Evolutionary conservation across 2,888 invertebrate genomes (phyloP).

Genomic region (Apantesis nais): DNA sequence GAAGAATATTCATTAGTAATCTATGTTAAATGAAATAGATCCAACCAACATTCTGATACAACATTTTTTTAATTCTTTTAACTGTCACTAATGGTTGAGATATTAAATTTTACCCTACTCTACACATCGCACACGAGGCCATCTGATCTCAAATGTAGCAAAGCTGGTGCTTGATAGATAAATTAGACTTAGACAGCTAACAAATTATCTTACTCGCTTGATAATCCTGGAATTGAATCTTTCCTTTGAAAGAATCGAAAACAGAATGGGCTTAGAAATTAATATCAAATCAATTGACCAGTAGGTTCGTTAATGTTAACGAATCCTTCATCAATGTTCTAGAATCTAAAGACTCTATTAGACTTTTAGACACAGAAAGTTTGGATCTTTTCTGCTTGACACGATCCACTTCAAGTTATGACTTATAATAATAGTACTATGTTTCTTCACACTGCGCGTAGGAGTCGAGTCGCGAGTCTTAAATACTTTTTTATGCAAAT

Average conservation of each 20-base stretch:
- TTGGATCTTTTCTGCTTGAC: neutral
- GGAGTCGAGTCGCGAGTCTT: too few species aligned
- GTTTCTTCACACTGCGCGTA: conserved; percentile 12
- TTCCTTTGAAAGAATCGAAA: too few species aligned
- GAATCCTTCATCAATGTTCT: neutral
- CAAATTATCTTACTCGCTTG: too few species aligned
- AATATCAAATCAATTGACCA: neutral
- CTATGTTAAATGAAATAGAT: neutral
- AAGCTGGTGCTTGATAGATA: too few species aligned
- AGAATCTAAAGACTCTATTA: neutral
- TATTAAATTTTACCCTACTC: too few species aligned
- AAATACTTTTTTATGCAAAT: conserved; percentile 43
- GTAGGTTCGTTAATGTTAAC: neutral
- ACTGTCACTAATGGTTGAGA: too few species aligned
- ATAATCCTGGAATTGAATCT: too few species aligned
- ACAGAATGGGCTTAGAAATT: neutral
- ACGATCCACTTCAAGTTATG: neutral
- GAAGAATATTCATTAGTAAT: neutral
- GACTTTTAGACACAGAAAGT: too few species aligned
- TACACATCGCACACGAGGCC: too few species aligned
- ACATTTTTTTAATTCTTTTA: neutral
- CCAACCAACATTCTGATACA: neutral
- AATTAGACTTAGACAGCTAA: too few species aligned
- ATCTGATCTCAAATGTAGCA: too few species aligned
- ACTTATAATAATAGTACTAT: neutral